Conservation (phyloP, 2,113 vertebrate species). For the Aegypius monachus region DNA sequence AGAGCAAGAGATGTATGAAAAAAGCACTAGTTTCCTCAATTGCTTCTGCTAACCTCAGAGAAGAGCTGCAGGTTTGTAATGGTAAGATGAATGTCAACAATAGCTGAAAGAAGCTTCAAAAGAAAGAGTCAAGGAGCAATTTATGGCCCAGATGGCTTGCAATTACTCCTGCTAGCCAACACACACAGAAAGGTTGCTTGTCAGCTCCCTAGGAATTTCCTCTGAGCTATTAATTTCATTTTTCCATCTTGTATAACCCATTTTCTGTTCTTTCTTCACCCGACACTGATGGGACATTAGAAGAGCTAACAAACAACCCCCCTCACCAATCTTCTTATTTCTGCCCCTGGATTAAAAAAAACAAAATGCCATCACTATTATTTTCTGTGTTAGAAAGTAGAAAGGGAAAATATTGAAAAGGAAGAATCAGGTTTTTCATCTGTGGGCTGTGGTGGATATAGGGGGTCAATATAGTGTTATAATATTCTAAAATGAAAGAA, state of each 20-base stretch:
- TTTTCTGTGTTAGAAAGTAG: neutral
- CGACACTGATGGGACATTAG: neutral
- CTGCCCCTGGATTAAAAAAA: neutral
- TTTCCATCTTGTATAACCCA: neutral
- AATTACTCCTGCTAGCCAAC: neutral
- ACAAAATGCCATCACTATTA: neutral
- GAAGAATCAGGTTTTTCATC: neutral
- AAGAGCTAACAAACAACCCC: neutral
- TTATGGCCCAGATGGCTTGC: neutral
- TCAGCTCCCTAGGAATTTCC: neutral
- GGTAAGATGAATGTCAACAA: slow-evolving; percentile 16
- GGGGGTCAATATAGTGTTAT: neutral
- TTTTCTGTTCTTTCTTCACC: neutral
- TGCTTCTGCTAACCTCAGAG: slow-evolving; percentile 1
- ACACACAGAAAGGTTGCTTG: neutral
- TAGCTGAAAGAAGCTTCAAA: neutral
- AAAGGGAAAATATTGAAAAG: neutral
- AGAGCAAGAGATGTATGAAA: neutral
- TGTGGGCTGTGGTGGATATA: neutral
- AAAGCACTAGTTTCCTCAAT: neutral
- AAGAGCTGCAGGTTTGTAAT: neutral
- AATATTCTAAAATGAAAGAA: neutral
- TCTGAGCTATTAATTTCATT: neutral
- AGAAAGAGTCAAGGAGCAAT: slow-evolving; percentile 13
- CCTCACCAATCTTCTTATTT: neutral